Evolutionary conservation across 2,797 vertebrate species (phyloP).

Genomic region (Enteromius afrohamiltoni): DNA sequence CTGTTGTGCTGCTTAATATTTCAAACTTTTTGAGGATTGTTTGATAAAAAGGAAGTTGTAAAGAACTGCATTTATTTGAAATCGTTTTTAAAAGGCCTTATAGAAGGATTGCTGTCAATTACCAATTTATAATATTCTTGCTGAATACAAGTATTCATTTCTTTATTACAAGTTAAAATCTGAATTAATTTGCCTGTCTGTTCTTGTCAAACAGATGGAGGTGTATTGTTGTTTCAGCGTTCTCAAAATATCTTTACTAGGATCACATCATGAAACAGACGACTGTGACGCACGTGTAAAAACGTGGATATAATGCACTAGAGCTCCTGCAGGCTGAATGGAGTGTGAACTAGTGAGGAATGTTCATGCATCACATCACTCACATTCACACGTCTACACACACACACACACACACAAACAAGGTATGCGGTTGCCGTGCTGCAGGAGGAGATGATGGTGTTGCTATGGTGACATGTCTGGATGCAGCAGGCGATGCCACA

Average conservation of each 20-base stretch:
- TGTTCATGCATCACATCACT: conserved; percentile 14
- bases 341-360: conserved; percentile 31
- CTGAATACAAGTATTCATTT: background rate
- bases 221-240: background rate
- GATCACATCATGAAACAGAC: background rate
- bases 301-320: background rate
- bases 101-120: background rate
- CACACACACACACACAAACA: too few relatives aligned
- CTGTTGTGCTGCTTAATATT: background rate
- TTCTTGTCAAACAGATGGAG: background rate
- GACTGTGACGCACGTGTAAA: background rate
- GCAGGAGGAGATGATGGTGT: conserved; percentile 32
- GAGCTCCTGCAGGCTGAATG: conserved; percentile 31
- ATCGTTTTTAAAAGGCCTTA: background rate
- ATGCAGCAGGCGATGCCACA: conserved; percentile 38
- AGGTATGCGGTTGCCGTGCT: background rate
- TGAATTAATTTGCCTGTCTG: background rate
- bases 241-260: conserved; percentile 2
- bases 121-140: background rate
- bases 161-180: background rate
- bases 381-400: conserved; percentile 10
- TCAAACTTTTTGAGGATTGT: background rate
- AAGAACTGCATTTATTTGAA: background rate
- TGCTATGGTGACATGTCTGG: conserved; percentile 45
- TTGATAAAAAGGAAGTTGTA: background rate